Evolutionary conservation across 2,113 vertebrate genomes (phyloP), one percentile per base, ranked within the genome.

Genomic region (Mirounga angustirostris): DNA sequence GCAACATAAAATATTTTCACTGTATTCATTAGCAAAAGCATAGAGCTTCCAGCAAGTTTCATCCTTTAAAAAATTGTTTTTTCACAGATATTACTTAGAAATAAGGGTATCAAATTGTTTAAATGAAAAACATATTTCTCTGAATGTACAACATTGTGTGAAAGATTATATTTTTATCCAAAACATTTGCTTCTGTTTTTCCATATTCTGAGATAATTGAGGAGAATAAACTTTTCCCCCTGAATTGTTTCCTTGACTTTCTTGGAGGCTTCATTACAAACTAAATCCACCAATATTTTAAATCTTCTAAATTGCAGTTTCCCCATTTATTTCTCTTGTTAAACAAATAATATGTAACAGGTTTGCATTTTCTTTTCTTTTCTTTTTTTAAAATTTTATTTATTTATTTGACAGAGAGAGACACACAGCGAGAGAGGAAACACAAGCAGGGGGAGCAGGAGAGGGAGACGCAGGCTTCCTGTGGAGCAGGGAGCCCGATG

Each of bases 21-120:
- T 87, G 26, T 71, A 5, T 86, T 80, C 89, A 59, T 73, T 71
- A 95, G 18, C 14, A 73, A 74, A 79, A 11, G 24, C 6, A 0
- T 0, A 61, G 22, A 12, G 46, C 7, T 94, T 86, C 63, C 50
- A 69, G 61, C 9, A 82, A 80, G 18, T 61, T 73, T 94, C 26
- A 18, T 65, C 50, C 26, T 89, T 91, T 43, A 63, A 94, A 50
- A 92, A 30, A 14, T 30, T 26, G n/a, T 21, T 52, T 90, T 87
- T 93, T 81, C 50, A 61, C 54, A 67, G 21, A 83, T 78, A 90
- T 84, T 93, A 40, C 59, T 94, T 79, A 95, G 76, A 84, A 96
- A 79, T 71, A 82, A 89, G 11, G 40, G 50, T 59, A 65, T 26
- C 3, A 78, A 95, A 52, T 80, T 46, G 7, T 67, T 58, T 33